These are phyloP conservation scores for Phalacrocorax pelagicus DNA, from an alignment of 2,113 vertebrate genomes.

Conservation along the genomic window DNA sequence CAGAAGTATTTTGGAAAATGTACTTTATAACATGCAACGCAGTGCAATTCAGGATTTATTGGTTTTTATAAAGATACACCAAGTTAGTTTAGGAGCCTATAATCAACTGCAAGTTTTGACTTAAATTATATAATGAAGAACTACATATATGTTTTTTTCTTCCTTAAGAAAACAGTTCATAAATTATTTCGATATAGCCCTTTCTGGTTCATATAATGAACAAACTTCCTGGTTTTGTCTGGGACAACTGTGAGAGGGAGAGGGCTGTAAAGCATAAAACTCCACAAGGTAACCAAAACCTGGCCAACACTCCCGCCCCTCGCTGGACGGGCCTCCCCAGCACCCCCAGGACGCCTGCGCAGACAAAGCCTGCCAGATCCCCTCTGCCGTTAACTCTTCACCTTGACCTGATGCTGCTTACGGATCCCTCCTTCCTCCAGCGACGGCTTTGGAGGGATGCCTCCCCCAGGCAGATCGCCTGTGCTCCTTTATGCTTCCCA, in stretches of 20 bases:
- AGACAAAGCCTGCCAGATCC: background rate
- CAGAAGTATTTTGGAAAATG: background rate
- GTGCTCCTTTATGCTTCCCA: background rate
- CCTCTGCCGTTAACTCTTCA: background rate
- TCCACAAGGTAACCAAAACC: background rate
- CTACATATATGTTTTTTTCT: background rate
- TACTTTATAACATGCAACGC: background rate
- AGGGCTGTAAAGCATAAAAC: background rate
- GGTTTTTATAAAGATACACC: background rate
- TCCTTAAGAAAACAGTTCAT: background rate
- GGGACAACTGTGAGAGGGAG: background rate
- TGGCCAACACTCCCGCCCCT: background rate
- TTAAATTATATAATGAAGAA: background rate
- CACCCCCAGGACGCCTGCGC: background rate
- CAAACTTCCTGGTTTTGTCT: background rate
- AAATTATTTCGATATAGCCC: background rate
- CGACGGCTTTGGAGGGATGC: background rate
- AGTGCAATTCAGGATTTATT: background rate
- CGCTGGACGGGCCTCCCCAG: accelerated
- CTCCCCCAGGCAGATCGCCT: background rate
- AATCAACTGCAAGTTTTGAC: background rate
- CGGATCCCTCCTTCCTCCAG: background rate
- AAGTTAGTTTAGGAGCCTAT: background rate
- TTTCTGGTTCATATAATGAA: background rate
- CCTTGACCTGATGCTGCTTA: background rate